Conservation (phyloP, 1,140 invertebrate genomes). For the roundworm (Caenorhabditis elegans) region WBcel235 BX284602.5:5464501-5465000, state of each 20-base stretch:
- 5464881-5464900: neutral
- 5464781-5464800: neutral
- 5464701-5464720: too few relatives aligned
- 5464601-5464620: too few relatives aligned
- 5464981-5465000: conserved; percentile 28
- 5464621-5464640: too few relatives aligned
- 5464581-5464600: too few relatives aligned
- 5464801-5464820: neutral
- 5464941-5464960: conserved; percentile 4
- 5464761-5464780: neutral
- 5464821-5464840: neutral
- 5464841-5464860: neutral
- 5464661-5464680: too few relatives aligned
- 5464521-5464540: too few relatives aligned
- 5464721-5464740: too few relatives aligned
- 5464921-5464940: neutral
- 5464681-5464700: too few relatives aligned
- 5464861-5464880: conserved; percentile 24
- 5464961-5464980: conserved; percentile 30
- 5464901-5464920: conserved; percentile 1
- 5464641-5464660: too few relatives aligned
- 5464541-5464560: too few relatives aligned
- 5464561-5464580: too few relatives aligned
- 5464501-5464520: too few relatives aligned
- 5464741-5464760: conserved; percentile 7